Evolutionary conservation across 2,113 vertebrate genomes (phyloP), one percentile per base, ranked within the genome.

Genomic region (Corvus moneduloides): DNA sequence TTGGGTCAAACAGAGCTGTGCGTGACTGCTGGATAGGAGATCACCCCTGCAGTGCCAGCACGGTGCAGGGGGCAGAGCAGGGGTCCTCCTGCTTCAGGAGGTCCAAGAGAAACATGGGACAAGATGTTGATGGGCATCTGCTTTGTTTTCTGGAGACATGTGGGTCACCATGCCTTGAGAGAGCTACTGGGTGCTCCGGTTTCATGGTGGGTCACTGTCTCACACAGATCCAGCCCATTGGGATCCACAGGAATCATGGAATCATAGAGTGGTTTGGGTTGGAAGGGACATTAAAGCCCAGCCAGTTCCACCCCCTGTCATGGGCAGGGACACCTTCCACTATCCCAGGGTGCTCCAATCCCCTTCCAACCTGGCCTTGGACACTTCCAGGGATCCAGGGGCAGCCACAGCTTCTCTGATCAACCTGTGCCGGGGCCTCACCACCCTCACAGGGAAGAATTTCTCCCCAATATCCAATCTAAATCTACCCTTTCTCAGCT

Each of bases 291-390:
- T 52, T n/a, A 67, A 61, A 75, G 6, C 1, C 7, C 46, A 75
- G 11, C 61, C 11, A 6, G 4, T 54, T 59, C 13, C 61, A 33
- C 3, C 4, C 20, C 20, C 9, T 68, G n/a, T 24, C 17, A 21
- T 10, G 20, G 7, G 13, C 39, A 54, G 8, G 16, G 54, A 39
- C 30, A 76, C 0, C 2, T 69, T 1, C 4, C 11, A 32, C 16
- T 2, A 1, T 6, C 4, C 17, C 41, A 35, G 15, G 5, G 0
- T 62, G 17, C 30, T 83, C 41, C 20, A 46, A 75, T 5, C 9
- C 7, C 6, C 0, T 0, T 62, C n/a, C 46, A 83, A 0, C 46
- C 46, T 16, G 28, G 9, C 4, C 13, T 54, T 67, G 48, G 13
- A 6, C 26, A 33, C 3, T 62, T 7, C 41, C 63, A 83, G 26